phyloP scores from a whole-genome alignment of 1,140 invertebrate genomes.

The Bilobella aurantiaca region DNA sequence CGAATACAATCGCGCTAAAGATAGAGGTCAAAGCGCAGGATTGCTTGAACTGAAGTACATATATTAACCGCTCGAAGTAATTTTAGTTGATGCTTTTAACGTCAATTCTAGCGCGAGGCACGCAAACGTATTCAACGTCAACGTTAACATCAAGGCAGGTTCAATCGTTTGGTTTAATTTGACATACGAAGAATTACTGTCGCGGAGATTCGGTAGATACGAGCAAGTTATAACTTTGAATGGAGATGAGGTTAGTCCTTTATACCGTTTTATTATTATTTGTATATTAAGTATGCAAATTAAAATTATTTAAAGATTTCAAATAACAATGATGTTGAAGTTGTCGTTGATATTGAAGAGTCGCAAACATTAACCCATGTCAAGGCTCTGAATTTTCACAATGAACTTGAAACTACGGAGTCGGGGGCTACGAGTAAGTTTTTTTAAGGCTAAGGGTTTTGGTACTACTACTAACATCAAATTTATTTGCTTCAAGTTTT shows the following conservation, averaged over 20 bases:
- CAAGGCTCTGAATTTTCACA: slow-evolving; percentile 45
- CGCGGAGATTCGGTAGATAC: slow-evolving; percentile 7
- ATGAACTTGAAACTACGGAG: slow-evolving; percentile 19
- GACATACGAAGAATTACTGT: slow-evolving; percentile 20
- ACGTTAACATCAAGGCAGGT: not conserved
- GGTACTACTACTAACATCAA: too few species aligned
- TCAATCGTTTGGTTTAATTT: slow-evolving; percentile 6
- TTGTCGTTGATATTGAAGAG: slow-evolving; percentile 49
- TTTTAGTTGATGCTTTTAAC: not conserved
- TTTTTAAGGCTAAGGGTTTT: too few species aligned
- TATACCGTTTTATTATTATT: too few species aligned
- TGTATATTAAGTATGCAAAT: too few species aligned
- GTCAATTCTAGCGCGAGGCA: not conserved
- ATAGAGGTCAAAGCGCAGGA: slow-evolving; percentile 7
- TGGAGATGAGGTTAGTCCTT: slow-evolving; percentile 11
- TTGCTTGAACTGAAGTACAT: slow-evolving; percentile 13
- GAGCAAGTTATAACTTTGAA: slow-evolving; percentile 17
- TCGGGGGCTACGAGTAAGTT: not conserved
- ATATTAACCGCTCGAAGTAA: not conserved
- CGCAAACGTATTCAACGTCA: slow-evolving; percentile 7
- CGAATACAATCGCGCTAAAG: not conserved
- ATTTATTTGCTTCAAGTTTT: too few species aligned
- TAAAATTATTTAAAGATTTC: slow-evolving; percentile 3
- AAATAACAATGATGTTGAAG: slow-evolving; percentile 39
- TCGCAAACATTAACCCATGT: slow-evolving; percentile 44